phyloP scores from a whole-genome alignment of 2,113 vertebrate genomes.

The Amblyornis subalaris region DNA sequence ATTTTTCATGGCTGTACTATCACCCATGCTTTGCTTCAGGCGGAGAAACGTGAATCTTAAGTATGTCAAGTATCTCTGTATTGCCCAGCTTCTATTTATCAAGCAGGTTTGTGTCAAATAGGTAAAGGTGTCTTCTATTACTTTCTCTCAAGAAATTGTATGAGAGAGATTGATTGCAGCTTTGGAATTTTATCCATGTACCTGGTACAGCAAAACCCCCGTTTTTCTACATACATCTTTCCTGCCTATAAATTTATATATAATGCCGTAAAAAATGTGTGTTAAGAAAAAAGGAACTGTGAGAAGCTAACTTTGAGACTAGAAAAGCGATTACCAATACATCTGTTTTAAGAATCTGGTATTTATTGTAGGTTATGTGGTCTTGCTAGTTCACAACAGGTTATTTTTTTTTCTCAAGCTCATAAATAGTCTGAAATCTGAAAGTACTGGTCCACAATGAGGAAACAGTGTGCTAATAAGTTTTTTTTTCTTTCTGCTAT shows the following conservation, averaged over 20 bases:
- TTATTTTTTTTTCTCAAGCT: background rate
- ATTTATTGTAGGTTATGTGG: background rate
- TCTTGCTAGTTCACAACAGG: background rate
- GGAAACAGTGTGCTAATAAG: background rate
- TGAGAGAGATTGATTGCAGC: background rate
- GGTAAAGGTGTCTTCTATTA: background rate
- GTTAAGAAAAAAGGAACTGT: background rate
- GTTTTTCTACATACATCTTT: background rate
- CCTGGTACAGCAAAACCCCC: background rate
- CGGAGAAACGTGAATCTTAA: background rate
- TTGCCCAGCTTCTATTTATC: background rate
- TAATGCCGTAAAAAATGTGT: background rate
- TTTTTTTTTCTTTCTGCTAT: background rate
- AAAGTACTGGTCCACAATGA: background rate
- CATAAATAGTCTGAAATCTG: background rate
- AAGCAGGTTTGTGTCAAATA: background rate
- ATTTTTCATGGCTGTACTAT: background rate
- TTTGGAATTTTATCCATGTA: background rate
- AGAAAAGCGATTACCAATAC: background rate
- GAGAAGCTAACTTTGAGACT: background rate
- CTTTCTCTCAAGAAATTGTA: background rate
- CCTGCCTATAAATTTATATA: background rate
- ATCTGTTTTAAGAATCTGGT: background rate
- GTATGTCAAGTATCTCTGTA: background rate
- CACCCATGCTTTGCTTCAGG: background rate